Evolutionary conservation across 1,140 invertebrate species (phyloP).

Genomic region (Aphidius gifuensis): DNA sequence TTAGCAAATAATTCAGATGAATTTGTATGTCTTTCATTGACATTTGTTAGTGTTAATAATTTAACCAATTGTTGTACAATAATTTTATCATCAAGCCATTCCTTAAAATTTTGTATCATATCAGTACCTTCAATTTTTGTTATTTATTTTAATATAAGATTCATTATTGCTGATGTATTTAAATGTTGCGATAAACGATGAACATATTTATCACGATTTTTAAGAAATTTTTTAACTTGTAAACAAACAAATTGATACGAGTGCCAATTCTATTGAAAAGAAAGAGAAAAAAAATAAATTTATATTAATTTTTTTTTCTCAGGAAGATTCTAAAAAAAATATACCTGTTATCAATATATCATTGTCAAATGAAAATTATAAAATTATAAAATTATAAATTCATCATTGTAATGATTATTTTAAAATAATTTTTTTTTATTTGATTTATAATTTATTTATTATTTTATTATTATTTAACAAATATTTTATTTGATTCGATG

Average conservation of each 20-base stretch:
- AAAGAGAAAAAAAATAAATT: neutral
- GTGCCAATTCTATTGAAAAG: constrained; percentile 74
- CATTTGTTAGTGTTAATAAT: constrained; percentile 72
- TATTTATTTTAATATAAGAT: constrained; percentile 84
- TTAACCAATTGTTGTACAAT: constrained; percentile 80
- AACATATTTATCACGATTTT: constrained; percentile 81
- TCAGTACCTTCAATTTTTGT: constrained; percentile 79
- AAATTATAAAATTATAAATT: no score
- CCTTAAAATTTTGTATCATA: constrained; percentile 69
- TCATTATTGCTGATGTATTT: constrained; percentile 92
- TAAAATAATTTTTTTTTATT: no score
- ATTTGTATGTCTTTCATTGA: constrained; percentile 75
- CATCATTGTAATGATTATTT: no score
- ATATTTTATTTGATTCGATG: no score
- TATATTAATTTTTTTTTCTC: no score
- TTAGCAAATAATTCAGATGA: constrained; percentile 80
- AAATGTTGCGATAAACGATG: constrained; percentile 82
- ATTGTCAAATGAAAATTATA: no score
- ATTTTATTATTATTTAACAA: no score
- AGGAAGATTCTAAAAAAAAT: no score
- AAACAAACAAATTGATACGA: constrained; percentile 86
- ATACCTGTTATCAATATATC: no score
- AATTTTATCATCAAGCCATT: constrained; percentile 89
- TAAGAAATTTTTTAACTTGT: constrained; percentile 88
- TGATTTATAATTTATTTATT: no score